Base-by-base conservation (phyloP, 1,140 invertebrate genomes). In the Psix sp. region DNA sequence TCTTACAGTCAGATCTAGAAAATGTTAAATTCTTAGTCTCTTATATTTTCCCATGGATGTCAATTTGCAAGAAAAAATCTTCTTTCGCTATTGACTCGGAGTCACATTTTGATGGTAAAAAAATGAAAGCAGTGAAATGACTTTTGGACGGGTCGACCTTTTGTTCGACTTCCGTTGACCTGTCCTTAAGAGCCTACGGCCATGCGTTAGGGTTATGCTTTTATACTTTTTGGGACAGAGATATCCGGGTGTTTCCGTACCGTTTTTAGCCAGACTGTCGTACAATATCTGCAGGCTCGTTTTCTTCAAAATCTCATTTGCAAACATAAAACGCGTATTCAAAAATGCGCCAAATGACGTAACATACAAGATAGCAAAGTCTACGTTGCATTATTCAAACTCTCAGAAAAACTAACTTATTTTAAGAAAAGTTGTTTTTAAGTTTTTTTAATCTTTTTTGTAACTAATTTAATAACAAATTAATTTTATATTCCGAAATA, bases 151-250 rank as follows among this genome's bases (percentile, higher is more conserved):
- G 15, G 24, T 31, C 31, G 51, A 42, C 29, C 45, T 54, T 67
- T 67, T 67, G 52, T 57, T 57, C 36, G 38, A 57, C 52, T 67
- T 57, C 45, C 51, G 51, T 35, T 66, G 62, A 66, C 62, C 62
- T 56, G 51, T 66, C 43, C 18, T 26, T 7, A 0, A 31, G 18
- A 5, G 39, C 62, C 43, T 45, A 21, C 7, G 43, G 63, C 63
- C 36, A 43, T 9, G 5, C n/a, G 63, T 51, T 51, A 46, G 54
- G 54, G 54, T 38, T 38, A 38, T 46, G 13, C 46, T 59, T 59
- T 68, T 59, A 46, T 57, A 17, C 9, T 24, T 9, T 24, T 24
- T 24, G 9, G 35, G 24, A 36, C 38, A 9, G 4, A 66, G 39
- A 54, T 33, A 14, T 17, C 24, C 5, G 49, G n/a, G 16, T 45